phyloP scores from a whole-genome alignment of 2,797 vertebrate species.

The Phylloscopus collybita region DNA sequence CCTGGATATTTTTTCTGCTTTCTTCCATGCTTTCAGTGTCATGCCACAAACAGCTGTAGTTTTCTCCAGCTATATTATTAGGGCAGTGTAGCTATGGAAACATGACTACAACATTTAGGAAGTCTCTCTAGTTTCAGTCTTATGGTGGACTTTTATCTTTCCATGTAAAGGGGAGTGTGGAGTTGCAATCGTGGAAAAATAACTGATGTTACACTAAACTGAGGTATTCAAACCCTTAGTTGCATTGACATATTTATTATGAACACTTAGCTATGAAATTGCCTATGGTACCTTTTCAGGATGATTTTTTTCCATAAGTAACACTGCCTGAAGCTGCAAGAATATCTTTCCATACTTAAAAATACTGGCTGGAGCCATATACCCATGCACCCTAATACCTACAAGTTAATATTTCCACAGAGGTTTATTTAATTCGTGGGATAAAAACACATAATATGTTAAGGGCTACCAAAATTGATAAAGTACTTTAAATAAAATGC shows the following conservation, averaged over 20 bases:
- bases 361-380: not conserved
- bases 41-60: not conserved
- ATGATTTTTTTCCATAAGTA: not conserved
- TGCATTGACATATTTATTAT: not conserved
- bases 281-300: not conserved
- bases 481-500: not conserved
- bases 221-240: not conserved
- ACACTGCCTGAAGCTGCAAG: not conserved
- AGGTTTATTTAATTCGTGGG: not conserved
- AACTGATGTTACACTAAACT: not conserved
- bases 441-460: not conserved
- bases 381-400: not conserved
- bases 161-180: not conserved
- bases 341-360: not conserved
- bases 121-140: not conserved
- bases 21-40: not conserved
- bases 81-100: not conserved
- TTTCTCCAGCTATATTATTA: not conserved
- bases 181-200: not conserved
- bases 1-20: not conserved
- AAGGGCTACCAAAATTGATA: not conserved
- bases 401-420: not conserved
- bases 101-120: not conserved
- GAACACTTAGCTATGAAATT: not conserved
- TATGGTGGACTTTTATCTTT: not conserved